Percentiles rank a stretch among this genome's conserved stretches.
These are phyloP conservation scores for Wiebesia pumilae DNA, from an alignment of 1,140 invertebrate genomes.

Conservation along the genomic window DNA sequence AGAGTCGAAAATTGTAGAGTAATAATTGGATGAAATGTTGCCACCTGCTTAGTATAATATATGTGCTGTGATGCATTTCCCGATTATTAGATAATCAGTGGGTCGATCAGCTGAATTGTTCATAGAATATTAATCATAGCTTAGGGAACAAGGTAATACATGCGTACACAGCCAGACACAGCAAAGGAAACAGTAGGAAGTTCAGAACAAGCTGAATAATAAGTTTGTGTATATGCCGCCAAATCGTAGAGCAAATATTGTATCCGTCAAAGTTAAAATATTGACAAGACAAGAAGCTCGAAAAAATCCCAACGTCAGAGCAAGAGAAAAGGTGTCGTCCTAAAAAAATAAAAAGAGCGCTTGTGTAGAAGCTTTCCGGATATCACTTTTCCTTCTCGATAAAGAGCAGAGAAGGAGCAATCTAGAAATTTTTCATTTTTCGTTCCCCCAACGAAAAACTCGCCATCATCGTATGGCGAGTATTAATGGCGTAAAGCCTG, in stretches of 20 bases:
- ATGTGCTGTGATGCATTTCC: not conserved
- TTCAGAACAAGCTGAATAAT: not conserved
- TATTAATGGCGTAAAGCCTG: not conserved
- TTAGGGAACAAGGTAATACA: too few relatives aligned
- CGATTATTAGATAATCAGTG: not conserved
- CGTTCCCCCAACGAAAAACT: not conserved
- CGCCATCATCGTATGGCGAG: not conserved
- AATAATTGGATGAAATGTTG: not conserved
- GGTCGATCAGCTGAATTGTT: not conserved
- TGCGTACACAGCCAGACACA: too few relatives aligned
- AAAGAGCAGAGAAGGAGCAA: not conserved
- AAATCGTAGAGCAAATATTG: conserved; percentile 31
- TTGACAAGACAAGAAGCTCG: conserved; percentile 17
- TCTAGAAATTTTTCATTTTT: not conserved
- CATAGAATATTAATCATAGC: not conserved
- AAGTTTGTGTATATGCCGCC: not conserved
- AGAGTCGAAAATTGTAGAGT: not conserved
- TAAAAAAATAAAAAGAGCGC: conserved; percentile 39
- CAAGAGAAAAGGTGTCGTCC: not conserved
- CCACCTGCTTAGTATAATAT: not conserved
- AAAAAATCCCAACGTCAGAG: conserved; percentile 10
- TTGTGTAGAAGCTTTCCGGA: not conserved
- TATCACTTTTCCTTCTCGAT: conserved; percentile 10
- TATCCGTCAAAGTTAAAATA: conserved; percentile 39
- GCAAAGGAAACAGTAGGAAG: not conserved